These are phyloP conservation scores for Pristionchus maxplancki DNA, from an alignment of 2,888 invertebrate genomes.

Conservation along the genomic window DNA sequence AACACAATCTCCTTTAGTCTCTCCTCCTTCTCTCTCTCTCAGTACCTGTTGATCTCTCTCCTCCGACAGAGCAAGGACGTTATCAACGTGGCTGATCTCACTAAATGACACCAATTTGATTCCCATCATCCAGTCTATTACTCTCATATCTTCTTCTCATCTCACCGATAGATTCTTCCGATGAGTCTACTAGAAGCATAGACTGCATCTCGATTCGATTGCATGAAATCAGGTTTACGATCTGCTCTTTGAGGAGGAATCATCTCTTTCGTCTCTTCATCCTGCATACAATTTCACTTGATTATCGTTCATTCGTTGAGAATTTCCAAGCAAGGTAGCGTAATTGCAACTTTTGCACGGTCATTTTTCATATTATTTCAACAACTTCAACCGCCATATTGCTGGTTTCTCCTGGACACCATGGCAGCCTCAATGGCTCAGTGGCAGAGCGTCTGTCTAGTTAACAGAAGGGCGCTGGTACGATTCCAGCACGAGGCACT, in stretches of 20 bases:
- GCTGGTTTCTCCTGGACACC: not conserved
- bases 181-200: constrained; percentile 71
- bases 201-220: constrained; percentile 63
- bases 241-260: constrained; percentile 60
- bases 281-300: not conserved
- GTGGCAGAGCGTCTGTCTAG: constrained; percentile 75
- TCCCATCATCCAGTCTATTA: too few species aligned
- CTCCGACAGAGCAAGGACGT: constrained; percentile 63
- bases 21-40: not conserved
- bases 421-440: constrained; percentile 67
- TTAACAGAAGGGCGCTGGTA: constrained; percentile 76
- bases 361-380: not conserved
- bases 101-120: not conserved
- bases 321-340: not conserved
- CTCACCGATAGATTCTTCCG: constrained; percentile 75
- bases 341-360: not conserved
- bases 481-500: constrained; percentile 71
- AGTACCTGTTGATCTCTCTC: constrained; percentile 51
- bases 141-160: not conserved
- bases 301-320: not conserved
- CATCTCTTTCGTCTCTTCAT: not conserved
- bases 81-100: constrained; percentile 52
- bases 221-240: constrained; percentile 66
- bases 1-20: not conserved
- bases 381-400: not conserved